These are phyloP conservation scores for Philereme transversata DNA, from an alignment of 2,888 invertebrate species.

Conservation along the genomic window DNA sequence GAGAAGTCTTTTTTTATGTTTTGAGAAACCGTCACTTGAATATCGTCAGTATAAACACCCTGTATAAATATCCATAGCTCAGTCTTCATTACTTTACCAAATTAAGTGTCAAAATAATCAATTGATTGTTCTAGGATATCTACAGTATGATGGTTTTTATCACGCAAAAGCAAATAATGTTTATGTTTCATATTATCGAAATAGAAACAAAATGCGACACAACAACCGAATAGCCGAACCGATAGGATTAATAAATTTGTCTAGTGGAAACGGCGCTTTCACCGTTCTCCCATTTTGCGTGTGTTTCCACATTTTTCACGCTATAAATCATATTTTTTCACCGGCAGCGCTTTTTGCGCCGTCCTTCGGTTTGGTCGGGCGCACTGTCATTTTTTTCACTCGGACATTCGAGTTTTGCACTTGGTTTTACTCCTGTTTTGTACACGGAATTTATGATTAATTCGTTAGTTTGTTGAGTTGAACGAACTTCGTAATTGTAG, in stretches of 20 bases:
- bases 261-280: conserved; percentile 79
- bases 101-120: no score
- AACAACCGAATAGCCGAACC: conserved; percentile 59
- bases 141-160: no score
- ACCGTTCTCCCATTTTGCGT: conserved; percentile 77
- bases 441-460: conserved; percentile 73
- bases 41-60: no score
- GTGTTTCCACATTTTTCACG: conserved; percentile 84
- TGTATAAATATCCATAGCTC: no score
- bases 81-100: no score
- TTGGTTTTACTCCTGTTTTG: conserved; percentile 75
- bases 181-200: conserved; percentile 6
- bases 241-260: conserved; percentile 82
- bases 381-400: conserved; percentile 80
- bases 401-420: conserved; percentile 75
- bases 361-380: conserved; percentile 79
- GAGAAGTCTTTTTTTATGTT: no score
- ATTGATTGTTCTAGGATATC: no score
- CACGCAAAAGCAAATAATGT: no score
- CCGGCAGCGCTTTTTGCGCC: conserved; percentile 80
- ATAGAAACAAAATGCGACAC: conserved; percentile 49
- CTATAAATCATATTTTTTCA: conserved; percentile 84
- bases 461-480: conserved; percentile 57
- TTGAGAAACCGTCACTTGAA: no score
- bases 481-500: conserved; percentile 50